Base-by-base conservation (phyloP, 2,797 vertebrate species). In the Galaxias olidus region DNA sequence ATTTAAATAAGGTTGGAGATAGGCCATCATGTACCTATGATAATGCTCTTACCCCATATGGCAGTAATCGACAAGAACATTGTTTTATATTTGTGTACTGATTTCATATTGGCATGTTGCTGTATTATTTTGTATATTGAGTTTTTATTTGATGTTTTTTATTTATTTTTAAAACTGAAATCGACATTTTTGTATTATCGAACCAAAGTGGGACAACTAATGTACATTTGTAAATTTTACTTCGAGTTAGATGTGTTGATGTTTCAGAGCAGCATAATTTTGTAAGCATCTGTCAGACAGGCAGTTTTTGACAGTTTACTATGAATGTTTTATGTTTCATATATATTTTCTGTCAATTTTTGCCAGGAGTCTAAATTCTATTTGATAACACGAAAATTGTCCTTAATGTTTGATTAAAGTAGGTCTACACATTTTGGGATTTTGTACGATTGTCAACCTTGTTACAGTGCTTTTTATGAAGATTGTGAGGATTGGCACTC, bases 171-270 rank as follows among this genome's bases (percentile, higher is more conserved):
- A 68, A 82, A 87, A 73, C 76, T 70, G 77, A 86, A 68, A 83
- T 69, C 77, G 69, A 69, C 62, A 77, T 80, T 87, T 91, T 93
- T 91, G 81, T 93, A 93, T 83, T 51, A 86, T 90, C 63, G 81
- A 93, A 92, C 92, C 94, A 93, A 94, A 93, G 92, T 91, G 75
- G 69, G 72, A 77, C 80, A 68, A 43, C 30, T 30, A 3, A 3
- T 92, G 90, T 93, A 91, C 79, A 90, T 91, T 81, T 91, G 92
- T 89, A 87, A 87, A 90, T 91, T 76, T 89, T 2, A 30, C 30
- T 67, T 83, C 79, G 80, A 71, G 87, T 90, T 88, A 81, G 65
- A 83, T 90, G 88, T 92, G 83, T 87, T 86, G 70, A 87, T 90
- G 89, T 90, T 78, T 75, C 85, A 85, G 74, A 83, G 85, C 68